Evolutionary conservation across 1,140 invertebrate genomes (phyloP).

Genomic region (Halyomorpha halys): DNA sequence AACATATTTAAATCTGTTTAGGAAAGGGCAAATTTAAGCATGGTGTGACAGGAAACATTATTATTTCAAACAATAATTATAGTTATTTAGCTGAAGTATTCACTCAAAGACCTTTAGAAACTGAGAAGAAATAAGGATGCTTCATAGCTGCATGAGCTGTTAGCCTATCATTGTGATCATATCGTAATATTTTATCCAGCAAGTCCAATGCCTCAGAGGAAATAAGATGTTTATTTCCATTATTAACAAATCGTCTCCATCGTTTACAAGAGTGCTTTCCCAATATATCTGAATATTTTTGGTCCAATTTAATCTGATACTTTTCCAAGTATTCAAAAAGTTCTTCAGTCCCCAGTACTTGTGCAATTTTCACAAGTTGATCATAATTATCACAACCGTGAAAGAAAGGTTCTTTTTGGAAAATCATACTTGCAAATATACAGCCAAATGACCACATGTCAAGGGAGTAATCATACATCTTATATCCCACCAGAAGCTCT

Average conservation of each 20-base stretch:
- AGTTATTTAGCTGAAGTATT: too few species aligned
- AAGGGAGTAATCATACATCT: constrained; percentile 99
- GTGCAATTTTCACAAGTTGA: constrained; percentile 97
- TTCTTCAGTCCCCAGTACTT: constrained; percentile 98
- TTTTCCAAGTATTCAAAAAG: constrained; percentile 98
- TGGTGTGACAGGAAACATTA: too few species aligned
- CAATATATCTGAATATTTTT: constrained; percentile 38
- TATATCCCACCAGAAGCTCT: constrained; percentile 96
- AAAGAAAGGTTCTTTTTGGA: constrained; percentile 99
- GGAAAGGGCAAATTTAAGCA: too few species aligned
- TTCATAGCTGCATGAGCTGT: too few species aligned
- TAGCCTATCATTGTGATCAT: too few species aligned
- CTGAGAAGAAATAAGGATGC: too few species aligned
- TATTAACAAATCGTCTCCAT: constrained; percentile 99
- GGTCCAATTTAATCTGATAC: constrained; percentile 98
- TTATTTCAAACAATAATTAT: too few species aligned
- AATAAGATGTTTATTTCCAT: too few species aligned
- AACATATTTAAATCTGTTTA: too few species aligned
- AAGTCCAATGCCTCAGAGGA: too few species aligned
- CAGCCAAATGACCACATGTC: constrained; percentile 99
- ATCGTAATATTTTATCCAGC: too few species aligned
- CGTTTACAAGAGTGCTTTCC: constrained; percentile 90
- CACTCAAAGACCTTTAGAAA: too few species aligned
- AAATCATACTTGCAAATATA: constrained; percentile 99
- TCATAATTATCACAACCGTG: constrained; percentile 99